These are phyloP conservation scores for Lasioglossum zephyrum DNA, from an alignment of 2,888 invertebrate genomes.

Conservation along the genomic window DNA sequence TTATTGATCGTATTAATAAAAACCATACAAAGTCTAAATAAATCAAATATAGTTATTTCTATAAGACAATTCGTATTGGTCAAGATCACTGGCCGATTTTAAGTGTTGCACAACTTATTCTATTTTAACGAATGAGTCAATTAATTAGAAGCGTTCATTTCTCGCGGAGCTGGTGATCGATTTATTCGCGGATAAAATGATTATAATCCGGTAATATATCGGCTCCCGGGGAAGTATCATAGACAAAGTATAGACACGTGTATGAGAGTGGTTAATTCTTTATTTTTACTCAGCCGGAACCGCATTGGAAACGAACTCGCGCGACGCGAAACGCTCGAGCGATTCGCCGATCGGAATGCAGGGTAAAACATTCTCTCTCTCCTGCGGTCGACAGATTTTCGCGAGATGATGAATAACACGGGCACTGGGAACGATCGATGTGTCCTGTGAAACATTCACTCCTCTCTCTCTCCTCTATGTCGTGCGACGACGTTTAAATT, in stretches of 20 bases:
- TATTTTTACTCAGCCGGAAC: neutral
- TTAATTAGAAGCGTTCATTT: neutral
- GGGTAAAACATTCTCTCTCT: neutral
- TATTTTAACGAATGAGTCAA: too few species aligned
- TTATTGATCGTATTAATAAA: too few species aligned
- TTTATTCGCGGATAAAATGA: neutral
- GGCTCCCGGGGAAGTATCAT: neutral
- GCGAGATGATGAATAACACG: neutral
- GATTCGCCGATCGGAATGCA: neutral
- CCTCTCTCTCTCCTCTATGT: neutral
- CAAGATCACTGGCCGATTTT: too few species aligned
- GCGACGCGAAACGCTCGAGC: conserved; percentile 2
- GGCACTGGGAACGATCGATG: neutral
- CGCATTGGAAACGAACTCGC: neutral
- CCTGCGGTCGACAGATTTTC: conserved; percentile 12
- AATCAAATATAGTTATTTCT: too few species aligned
- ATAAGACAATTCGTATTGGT: too few species aligned
- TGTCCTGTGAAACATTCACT: neutral
- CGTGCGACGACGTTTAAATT: conserved; percentile 16
- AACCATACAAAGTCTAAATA: too few species aligned
- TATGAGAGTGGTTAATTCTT: neutral
- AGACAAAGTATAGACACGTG: neutral
- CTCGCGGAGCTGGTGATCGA: neutral
- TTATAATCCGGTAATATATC: neutral
- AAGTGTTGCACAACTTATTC: too few species aligned